Base-by-base conservation (phyloP, 2,113 vertebrate genomes). In the Gadus chalcogrammus region DNA sequence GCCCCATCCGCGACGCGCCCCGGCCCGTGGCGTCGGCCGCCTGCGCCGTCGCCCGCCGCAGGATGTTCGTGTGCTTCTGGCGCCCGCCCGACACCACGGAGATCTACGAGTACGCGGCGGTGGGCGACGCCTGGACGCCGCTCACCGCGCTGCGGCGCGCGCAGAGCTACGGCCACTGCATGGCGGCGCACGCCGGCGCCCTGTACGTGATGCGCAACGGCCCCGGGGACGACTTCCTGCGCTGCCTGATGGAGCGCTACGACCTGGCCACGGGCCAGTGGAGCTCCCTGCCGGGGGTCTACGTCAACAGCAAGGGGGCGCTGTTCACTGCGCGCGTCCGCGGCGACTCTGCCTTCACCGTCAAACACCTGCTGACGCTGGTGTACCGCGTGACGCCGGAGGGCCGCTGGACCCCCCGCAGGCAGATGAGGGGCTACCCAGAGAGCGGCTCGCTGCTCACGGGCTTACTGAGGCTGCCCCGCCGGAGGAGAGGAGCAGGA, bases 241-340 rank as follows among this genome's bases (percentile, higher is more conserved):
- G 94, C 4, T 99, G 97, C 0, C 88, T 92, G 59, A 95, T 99
- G 3, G 97, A 99, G 76, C 92, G 94, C 79, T 95, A 95, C 85
- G 96, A 95, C 81, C 88, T 98, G 61, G 94, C 91, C 0, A 95
- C 94, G 0, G 93, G 88, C 72, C 95, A 98, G 82, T 99, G 97
- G 97, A 97, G 91, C 0, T 90, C 95, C 18, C 69, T 99, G 72
- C 89, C 92, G 0, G 97, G 97, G 11, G 92, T 95, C 76, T 98
- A 96, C 52, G 81, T 98, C 35, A 99, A 99, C 85, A 98, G 96
- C 87, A 98, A 97, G 70, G 97, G 97, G n/a, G 94, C 97, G 0
- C 93, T 99, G 38, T 99, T 99, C 85, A 95, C 94, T 0, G 92
- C 97, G 0, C 27, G 92, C 12, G 88, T 98, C 77, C 92, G 85